Evolutionary conservation across 2,797 vertebrate species (phyloP).

Genomic region (Spondyliosoma cantharus): DNA sequence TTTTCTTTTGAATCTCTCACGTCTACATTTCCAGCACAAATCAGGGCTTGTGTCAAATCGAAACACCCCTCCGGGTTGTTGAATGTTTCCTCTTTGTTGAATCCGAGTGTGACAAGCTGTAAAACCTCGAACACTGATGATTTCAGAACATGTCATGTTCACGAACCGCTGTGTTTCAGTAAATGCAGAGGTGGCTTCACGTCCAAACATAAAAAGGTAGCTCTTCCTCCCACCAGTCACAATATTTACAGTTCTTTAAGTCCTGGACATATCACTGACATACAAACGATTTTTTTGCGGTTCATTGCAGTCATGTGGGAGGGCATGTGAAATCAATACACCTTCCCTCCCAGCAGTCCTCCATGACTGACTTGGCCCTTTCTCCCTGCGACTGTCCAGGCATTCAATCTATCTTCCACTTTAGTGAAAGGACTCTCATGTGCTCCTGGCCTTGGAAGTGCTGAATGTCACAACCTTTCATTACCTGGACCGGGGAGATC

Average conservation of each 20-base stretch:
- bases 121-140: not conserved
- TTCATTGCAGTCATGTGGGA: constrained; percentile 38
- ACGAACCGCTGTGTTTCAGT: not conserved
- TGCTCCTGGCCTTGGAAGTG: constrained; percentile 48
- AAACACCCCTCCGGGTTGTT: not conserved
- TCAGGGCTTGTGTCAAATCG: not conserved
- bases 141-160: not conserved
- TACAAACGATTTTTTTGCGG: not conserved
- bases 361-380: constrained; percentile 47
- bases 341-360: constrained; percentile 51
- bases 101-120: not conserved
- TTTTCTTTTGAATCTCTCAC: not conserved
- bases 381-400: constrained; percentile 15
- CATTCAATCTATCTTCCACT: constrained; percentile 48
- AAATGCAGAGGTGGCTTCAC: not conserved
- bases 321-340: constrained; percentile 57
- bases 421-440: constrained; percentile 31
- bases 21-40: not conserved
- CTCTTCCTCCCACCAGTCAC: not conserved
- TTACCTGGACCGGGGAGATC: constrained; percentile 33
- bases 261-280: constrained; percentile 5
- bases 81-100: not conserved
- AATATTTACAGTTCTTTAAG: constrained; percentile 22
- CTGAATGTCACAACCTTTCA: constrained; percentile 61
- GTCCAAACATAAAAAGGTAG: not conserved